Percentiles rank a stretch among this genome's conserved stretches.
phyloP scores from a whole-genome alignment of 2,888 invertebrate genomes.

The Acrobasis consociella region DNA sequence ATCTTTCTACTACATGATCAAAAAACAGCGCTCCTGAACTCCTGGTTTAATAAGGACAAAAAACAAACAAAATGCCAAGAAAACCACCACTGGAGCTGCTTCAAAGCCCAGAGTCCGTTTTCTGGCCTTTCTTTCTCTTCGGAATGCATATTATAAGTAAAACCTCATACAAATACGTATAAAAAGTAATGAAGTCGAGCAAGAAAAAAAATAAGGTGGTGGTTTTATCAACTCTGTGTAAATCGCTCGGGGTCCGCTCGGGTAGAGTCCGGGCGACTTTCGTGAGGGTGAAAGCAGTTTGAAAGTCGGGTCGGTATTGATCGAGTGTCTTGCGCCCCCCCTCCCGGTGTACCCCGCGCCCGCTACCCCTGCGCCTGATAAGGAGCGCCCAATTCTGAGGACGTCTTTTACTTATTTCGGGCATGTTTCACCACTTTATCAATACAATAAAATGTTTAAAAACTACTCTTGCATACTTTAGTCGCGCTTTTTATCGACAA shows the following conservation, averaged over 20 bases:
- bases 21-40: background rate
- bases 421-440: constrained; percentile 20
- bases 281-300: constrained; percentile 83
- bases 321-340: constrained; percentile 78
- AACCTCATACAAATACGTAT: too few species aligned
- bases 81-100: too few species aligned
- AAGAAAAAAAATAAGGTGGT: constrained; percentile 8
- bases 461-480: background rate
- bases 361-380: constrained; percentile 46
- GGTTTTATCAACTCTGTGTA: constrained; percentile 53
- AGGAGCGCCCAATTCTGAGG: constrained; percentile 46
- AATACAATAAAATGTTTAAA: background rate
- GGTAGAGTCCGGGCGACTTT: constrained; percentile 79
- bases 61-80: too few species aligned
- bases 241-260: constrained; percentile 55
- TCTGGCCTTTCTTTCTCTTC: too few species aligned
- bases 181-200: too few species aligned
- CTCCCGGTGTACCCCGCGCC: constrained; percentile 46
- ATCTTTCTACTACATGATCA: constrained; percentile 18
- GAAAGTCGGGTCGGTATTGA: constrained; percentile 83
- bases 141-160: too few species aligned
- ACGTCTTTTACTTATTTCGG: constrained; percentile 16
- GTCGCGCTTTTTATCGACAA: background rate
- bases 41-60: background rate
- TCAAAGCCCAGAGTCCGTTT: too few species aligned